Evolutionary conservation across 2,797 vertebrate species (phyloP).

Genomic region (Peromyscus aztecus): DNA sequence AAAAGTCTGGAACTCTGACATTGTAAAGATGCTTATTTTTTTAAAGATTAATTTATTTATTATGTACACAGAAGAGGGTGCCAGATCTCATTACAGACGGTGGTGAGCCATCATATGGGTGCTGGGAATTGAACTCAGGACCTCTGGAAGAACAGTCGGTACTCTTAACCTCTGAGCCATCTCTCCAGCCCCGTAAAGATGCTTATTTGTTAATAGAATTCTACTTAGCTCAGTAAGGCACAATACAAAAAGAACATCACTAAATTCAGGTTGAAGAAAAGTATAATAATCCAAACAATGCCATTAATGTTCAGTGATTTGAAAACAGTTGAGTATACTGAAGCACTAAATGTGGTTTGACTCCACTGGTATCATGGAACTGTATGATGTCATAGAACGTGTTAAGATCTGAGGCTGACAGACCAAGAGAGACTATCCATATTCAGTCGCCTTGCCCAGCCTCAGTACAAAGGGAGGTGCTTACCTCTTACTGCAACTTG

Average conservation of each 20-base stretch:
- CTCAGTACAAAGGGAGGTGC: not conserved
- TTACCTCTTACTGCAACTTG: not conserved
- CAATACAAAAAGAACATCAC: not conserved
- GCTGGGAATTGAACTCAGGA: no score
- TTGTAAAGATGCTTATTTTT: not conserved
- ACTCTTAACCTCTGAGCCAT: no score
- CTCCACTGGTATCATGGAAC: no score
- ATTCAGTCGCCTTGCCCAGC: not conserved
- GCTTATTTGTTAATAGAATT: not conserved
- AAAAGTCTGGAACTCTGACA: not conserved
- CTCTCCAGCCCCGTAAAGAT: no score
- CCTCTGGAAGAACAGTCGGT: no score
- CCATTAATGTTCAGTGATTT: not conserved
- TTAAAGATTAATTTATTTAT: no score
- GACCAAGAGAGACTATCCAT: not conserved
- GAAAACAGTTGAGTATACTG: not conserved
- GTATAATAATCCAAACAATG: not conserved
- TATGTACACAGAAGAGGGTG: no score
- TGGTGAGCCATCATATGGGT: no score
- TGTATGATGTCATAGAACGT: not conserved
- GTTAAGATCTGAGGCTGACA: not conserved
- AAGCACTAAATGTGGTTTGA: not conserved
- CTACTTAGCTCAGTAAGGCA: not conserved
- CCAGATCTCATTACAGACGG: no score
- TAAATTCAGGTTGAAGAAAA: not conserved